A percentile compares a stretch with the other conserved stretches of the same genome.
Evolutionary conservation across 2,888 invertebrate genomes (phyloP).

Genomic region (Elysia crispata): DNA sequence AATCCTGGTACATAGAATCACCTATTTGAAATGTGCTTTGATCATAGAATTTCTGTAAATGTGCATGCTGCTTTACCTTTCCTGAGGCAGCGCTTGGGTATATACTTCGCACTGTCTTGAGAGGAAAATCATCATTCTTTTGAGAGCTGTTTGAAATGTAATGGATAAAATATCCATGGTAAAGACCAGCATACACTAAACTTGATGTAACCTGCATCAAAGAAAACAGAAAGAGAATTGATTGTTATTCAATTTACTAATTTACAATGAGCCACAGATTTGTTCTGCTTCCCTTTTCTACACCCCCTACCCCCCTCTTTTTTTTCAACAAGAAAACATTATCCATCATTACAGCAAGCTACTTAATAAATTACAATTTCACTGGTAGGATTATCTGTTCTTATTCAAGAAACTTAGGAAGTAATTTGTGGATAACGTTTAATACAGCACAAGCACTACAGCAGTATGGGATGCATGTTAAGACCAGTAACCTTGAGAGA

Average conservation of each 20-base stretch:
- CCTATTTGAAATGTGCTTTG: too few species aligned
- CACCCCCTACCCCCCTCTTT: too few species aligned
- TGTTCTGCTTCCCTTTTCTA: neutral
- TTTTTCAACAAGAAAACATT: neutral
- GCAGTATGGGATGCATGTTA: too few species aligned
- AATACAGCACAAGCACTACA: too few species aligned
- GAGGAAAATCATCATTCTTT: slow-evolving; percentile 68
- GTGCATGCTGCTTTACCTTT: slow-evolving; percentile 56
- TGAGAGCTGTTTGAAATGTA: slow-evolving; percentile 56
- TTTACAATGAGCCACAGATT: neutral
- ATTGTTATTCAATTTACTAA: neutral
- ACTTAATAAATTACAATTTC: too few species aligned
- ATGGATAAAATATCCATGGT: slow-evolving; percentile 69
- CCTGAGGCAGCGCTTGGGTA: slow-evolving; percentile 62
- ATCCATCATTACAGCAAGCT: neutral
- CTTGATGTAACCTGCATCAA: slow-evolving; percentile 65
- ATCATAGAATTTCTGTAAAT: too few species aligned
- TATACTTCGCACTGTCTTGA: slow-evolving; percentile 66
- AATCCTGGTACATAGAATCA: too few species aligned
- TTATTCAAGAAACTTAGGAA: too few species aligned
- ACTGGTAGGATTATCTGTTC: too few species aligned
- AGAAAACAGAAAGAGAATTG: neutral
- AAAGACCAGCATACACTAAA: slow-evolving; percentile 58
- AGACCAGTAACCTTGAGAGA: too few species aligned
- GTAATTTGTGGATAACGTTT: too few species aligned